A percentile compares a stretch with the other conserved stretches of the same genome.
phyloP scores from a whole-genome alignment of 2,888 invertebrate species.

The Morpho helenor region DNA sequence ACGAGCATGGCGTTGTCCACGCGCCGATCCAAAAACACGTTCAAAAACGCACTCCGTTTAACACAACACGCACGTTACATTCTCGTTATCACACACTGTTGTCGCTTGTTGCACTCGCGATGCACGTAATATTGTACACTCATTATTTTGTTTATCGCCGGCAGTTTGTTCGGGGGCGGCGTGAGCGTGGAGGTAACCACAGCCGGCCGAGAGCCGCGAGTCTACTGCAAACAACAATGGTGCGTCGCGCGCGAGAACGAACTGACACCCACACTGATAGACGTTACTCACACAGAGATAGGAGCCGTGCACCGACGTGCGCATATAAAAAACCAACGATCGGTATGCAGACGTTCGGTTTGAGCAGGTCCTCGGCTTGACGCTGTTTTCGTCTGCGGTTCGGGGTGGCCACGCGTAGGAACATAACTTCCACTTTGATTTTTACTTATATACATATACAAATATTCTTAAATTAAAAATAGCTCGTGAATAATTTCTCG shows the following conservation, averaged over 20 bases:
- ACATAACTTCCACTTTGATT: conserved; percentile 40
- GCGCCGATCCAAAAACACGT: conserved; percentile 66
- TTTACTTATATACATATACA: not conserved
- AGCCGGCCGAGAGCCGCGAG: conserved; percentile 59
- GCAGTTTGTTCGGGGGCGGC: conserved; percentile 47
- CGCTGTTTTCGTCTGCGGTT: conserved; percentile 78
- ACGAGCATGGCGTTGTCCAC: conserved; percentile 68
- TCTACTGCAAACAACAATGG: conserved; percentile 70
- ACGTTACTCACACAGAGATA: conserved; percentile 46
- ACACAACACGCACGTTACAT: conserved; percentile 74
- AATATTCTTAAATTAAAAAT: too few relatives aligned
- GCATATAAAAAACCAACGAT: conserved; percentile 77
- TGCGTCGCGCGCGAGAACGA: conserved; percentile 63
- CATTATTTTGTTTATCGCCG: conserved; percentile 76
- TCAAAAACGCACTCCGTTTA: conserved; percentile 60
- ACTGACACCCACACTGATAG: conserved; percentile 50
- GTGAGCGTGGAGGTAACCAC: conserved; percentile 35
- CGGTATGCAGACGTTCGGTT: conserved; percentile 79
- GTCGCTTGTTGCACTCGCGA: conserved; percentile 72
- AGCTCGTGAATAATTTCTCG: too few relatives aligned
- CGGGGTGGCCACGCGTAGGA: conserved; percentile 57
- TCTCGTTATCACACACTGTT: conserved; percentile 74
- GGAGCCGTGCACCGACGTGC: conserved; percentile 57
- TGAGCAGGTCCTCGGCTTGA: conserved; percentile 77
- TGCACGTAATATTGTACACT: conserved; percentile 68